phyloP scores from a whole-genome alignment of 2,797 vertebrate genomes.

The Distichodus sexfasciatus region DNA sequence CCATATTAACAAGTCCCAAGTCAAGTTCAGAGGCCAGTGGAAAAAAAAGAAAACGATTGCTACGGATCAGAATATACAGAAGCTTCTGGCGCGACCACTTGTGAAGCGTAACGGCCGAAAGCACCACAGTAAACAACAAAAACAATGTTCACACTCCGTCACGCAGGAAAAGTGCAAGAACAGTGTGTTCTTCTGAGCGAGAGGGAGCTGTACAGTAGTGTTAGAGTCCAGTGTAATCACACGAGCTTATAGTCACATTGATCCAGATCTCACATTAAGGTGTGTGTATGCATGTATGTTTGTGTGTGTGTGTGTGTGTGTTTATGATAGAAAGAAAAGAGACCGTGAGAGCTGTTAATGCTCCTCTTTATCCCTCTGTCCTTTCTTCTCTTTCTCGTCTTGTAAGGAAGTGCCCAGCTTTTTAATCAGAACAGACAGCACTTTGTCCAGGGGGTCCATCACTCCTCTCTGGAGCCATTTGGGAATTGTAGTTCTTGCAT shows the following conservation, averaged over 20 bases:
- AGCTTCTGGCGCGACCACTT: constrained; percentile 65
- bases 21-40: constrained; percentile 57
- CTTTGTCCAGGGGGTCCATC: constrained; percentile 98
- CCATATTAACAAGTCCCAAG: constrained; percentile 38
- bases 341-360: constrained; percentile 66
- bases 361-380: constrained; percentile 88
- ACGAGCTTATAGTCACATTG: constrained; percentile 11
- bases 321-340: constrained; percentile 9
- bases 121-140: constrained; percentile 80
- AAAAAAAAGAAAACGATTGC: constrained; percentile 56
- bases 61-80: constrained; percentile 81
- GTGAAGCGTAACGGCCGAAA: constrained; percentile 67
- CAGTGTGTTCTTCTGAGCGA: constrained; percentile 56
- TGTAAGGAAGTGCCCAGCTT: constrained; percentile 94
- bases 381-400: constrained; percentile 94
- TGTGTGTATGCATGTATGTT: constrained; percentile 36
- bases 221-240: constrained; percentile 59
- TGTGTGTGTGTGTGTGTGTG: constrained; percentile 38
- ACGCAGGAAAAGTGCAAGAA: constrained; percentile 56
- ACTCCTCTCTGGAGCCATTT: constrained; percentile 99
- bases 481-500: constrained; percentile 98
- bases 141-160: constrained; percentile 63
- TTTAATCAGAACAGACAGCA: constrained; percentile 95
- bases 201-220: constrained; percentile 65
- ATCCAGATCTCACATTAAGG: constrained; percentile 32